These are phyloP conservation scores for Echinometra lucunter DNA, from an alignment of 53 echinoderm and acorn worm species.

Conservation along the genomic window DNA sequence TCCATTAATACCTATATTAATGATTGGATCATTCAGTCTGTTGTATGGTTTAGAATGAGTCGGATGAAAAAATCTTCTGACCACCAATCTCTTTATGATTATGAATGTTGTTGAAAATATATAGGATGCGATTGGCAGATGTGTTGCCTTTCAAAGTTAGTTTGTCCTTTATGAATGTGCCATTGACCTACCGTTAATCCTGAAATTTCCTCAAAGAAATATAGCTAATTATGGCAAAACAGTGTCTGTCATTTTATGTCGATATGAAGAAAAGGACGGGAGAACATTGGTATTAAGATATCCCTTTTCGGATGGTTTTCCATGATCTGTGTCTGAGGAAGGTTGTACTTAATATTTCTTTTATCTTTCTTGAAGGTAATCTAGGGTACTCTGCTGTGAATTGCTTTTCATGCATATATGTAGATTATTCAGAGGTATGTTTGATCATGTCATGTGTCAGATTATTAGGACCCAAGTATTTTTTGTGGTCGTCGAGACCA, in stretches of 20 bases:
- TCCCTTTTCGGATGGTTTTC: slow-evolving; percentile 14
- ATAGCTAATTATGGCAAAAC: not conserved
- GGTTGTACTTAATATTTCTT: not conserved
- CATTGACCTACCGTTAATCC: not conserved
- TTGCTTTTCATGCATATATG: not conserved
- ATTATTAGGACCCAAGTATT: not conserved
- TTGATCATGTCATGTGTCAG: slow-evolving; percentile 8
- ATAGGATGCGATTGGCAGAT: not conserved
- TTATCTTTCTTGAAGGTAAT: slow-evolving; percentile 11
- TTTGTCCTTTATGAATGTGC: not conserved
- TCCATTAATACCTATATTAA: not conserved
- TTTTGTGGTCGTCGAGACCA: not conserved
- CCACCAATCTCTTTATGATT: not conserved
- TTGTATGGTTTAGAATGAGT: not conserved
- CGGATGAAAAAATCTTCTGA: not conserved
- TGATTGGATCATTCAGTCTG: not conserved
- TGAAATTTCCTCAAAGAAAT: not conserved
- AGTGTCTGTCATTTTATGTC: not conserved
- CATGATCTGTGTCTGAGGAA: not conserved
- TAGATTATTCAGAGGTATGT: not conserved
- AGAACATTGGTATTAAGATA: not conserved
- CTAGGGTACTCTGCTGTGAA: not conserved
- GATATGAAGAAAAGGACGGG: not conserved
- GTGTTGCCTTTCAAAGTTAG: not conserved
- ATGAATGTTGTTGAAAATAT: not conserved